These are phyloP conservation scores for Echinops telfairi DNA, from an alignment of 2,113 vertebrate genomes.

Conservation along the genomic window DNA sequence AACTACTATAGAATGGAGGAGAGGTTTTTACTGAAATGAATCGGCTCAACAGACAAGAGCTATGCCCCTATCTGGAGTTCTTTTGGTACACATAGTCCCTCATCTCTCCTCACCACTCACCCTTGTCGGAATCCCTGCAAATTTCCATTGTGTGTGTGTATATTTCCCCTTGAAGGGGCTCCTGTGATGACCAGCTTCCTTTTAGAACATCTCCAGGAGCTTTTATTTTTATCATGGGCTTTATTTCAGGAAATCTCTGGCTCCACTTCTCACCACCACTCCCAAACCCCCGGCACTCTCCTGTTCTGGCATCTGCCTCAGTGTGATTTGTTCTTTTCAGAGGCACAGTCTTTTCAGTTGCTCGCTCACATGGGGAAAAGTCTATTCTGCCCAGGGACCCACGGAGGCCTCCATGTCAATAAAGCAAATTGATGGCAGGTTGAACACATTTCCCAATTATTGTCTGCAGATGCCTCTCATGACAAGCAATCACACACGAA, in stretches of 20 bases:
- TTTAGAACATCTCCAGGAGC: conserved; percentile 29
- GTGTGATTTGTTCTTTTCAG: conserved; percentile 48
- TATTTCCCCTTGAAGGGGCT: not conserved
- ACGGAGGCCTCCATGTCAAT: conserved; percentile 11
- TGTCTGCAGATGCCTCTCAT: conserved; percentile 68
- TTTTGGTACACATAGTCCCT: not conserved
- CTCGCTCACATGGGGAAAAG: conserved; percentile 30
- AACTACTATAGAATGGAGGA: not conserved
- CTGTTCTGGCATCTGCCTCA: not conserved
- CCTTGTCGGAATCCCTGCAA: not conserved
- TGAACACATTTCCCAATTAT: conserved; percentile 71
- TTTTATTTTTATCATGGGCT: conserved; percentile 25
- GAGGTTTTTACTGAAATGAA: not conserved
- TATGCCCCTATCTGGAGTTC: not conserved
- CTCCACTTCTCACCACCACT: not conserved
- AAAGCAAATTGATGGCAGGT: conserved; percentile 49
- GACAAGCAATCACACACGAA: conserved; percentile 61
- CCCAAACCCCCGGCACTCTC: not conserved
- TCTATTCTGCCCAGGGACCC: conserved; percentile 33
- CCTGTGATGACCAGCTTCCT: conserved; percentile 45
- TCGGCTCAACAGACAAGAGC: not conserved
- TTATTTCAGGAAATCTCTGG: conserved; percentile 55
- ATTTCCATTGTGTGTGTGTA: not conserved
- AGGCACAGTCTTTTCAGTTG: not conserved
- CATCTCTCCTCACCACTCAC: not conserved